Conservation (phyloP, 2,113 vertebrate species). For the Falco punctatus region DNA sequence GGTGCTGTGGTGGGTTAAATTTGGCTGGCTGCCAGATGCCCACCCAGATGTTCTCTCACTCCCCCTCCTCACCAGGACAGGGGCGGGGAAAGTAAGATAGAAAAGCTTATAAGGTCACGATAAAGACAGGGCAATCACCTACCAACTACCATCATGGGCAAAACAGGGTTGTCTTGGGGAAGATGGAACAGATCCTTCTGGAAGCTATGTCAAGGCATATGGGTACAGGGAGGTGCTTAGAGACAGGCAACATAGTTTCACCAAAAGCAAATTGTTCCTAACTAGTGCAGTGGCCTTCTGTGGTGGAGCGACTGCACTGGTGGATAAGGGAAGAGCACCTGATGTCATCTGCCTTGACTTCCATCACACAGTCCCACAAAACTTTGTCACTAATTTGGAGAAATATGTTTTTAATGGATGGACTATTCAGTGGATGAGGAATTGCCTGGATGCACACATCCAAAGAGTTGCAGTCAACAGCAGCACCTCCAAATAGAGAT, state of each 20-base stretch:
- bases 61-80: background rate
- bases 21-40: background rate
- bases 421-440: background rate
- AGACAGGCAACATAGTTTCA: background rate
- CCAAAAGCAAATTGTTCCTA: background rate
- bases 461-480: background rate
- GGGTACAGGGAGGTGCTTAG: background rate
- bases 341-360: background rate
- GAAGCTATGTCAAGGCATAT: background rate
- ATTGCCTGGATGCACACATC: background rate
- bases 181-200: background rate
- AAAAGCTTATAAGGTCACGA: background rate
- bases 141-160: background rate
- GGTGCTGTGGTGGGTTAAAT: background rate
- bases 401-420: background rate
- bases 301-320: background rate
- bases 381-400: background rate
- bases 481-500: background rate
- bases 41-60: background rate
- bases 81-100: background rate
- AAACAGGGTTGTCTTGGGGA: background rate
- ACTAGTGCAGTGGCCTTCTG: background rate
- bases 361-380: background rate
- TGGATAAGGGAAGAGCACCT: background rate
- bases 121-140: background rate